Conservation (phyloP, 2,888 invertebrate species). For the Bugula neritina region DNA sequence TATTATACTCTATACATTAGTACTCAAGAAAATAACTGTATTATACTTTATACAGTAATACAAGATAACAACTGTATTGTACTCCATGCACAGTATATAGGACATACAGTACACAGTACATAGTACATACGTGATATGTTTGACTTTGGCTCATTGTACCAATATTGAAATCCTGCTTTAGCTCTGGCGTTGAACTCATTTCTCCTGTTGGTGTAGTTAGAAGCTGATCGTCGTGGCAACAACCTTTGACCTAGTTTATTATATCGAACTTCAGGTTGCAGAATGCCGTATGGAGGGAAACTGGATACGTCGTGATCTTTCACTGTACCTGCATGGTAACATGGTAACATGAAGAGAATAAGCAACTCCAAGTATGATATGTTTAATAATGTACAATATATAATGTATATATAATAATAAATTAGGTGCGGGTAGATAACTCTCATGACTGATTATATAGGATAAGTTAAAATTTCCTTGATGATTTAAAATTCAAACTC, state of each 20-base stretch:
- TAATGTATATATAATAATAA: background rate
- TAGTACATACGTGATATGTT: constrained; percentile 20
- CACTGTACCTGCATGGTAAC: constrained; percentile 8
- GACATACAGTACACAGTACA: background rate
- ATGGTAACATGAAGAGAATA: too few relatives aligned
- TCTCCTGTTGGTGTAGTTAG: background rate
- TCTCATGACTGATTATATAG: too few relatives aligned
- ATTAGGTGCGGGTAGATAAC: too few relatives aligned
- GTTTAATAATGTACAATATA: background rate
- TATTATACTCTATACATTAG: too few relatives aligned
- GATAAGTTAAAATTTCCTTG: too few relatives aligned
- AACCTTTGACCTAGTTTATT: constrained; percentile 1
- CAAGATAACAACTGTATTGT: too few relatives aligned
- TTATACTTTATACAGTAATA: too few relatives aligned
- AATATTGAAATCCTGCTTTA: constrained; percentile 18
- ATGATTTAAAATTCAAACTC: too few relatives aligned
- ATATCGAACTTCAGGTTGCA: constrained; percentile 6
- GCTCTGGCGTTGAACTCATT: background rate
- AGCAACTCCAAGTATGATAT: too few relatives aligned
- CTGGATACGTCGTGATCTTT: constrained; percentile 15
- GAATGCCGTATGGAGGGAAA: constrained; percentile 20
- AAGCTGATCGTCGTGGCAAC: constrained; percentile 8
- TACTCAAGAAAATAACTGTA: too few relatives aligned
- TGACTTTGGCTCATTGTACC: constrained; percentile 25
- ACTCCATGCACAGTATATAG: too few relatives aligned